phyloP scores from a whole-genome alignment of 1,140 invertebrate genomes.

The Lordiphosa stackelbergi region DNA sequence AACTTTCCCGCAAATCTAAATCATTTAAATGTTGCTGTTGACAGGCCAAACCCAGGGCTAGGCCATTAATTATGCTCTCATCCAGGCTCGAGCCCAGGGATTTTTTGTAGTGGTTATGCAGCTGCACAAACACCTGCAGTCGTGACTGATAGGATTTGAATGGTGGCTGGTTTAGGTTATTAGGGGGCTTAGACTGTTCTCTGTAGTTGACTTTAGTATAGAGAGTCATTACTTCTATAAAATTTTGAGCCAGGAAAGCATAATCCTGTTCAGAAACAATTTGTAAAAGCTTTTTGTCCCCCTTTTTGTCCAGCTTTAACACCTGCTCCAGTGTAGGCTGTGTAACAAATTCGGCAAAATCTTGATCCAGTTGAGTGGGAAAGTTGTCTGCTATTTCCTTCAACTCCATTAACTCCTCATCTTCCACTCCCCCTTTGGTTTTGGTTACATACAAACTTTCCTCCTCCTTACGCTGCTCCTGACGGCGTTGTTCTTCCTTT shows the following conservation, averaged over 20 bases:
- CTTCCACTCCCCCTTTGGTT: conserved; percentile 81
- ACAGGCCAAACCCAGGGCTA: conserved; percentile 52
- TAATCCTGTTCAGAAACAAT: conserved; percentile 69
- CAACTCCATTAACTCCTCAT: conserved; percentile 86
- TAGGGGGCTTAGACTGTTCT: conserved; percentile 1
- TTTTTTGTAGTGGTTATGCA: conserved; percentile 53
- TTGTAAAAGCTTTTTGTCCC: conserved; percentile 34
- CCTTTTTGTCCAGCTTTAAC: conserved; percentile 49
- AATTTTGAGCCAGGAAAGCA: conserved; percentile 56
- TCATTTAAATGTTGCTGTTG: conserved; percentile 57
- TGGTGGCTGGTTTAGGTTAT: neutral
- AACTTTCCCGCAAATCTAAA: conserved; percentile 26
- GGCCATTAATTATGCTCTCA: conserved; percentile 49
- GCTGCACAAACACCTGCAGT: conserved; percentile 57
- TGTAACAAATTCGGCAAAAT: conserved; percentile 83
- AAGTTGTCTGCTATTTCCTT: conserved; percentile 86
- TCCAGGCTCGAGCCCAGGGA: conserved; percentile 52
- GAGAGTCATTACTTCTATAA: conserved; percentile 58
- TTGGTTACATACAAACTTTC: conserved; percentile 90
- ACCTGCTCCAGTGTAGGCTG: conserved; percentile 72
- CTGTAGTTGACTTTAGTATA: conserved; percentile 52
- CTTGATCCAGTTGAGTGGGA: conserved; percentile 84
- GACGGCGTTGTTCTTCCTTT: conserved; percentile 83
- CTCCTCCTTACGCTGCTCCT: conserved; percentile 84
- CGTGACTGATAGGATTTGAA: conserved; percentile 47